Evolutionary conservation across 2,888 invertebrate species (phyloP).

Genomic region (Sclerodermus sp.): DNA sequence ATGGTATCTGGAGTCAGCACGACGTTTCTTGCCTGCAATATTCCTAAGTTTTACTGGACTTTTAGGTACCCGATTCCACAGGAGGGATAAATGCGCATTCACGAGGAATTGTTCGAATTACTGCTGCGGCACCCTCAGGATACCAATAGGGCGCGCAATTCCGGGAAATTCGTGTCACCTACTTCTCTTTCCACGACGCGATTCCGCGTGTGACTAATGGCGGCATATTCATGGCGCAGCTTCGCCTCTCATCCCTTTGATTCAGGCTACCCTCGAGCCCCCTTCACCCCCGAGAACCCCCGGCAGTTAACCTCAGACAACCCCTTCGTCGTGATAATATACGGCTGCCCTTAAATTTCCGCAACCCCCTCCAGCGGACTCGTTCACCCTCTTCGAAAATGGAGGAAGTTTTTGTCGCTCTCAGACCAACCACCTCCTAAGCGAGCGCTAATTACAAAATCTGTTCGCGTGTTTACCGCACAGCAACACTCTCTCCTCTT

Average conservation of each 20-base stretch:
- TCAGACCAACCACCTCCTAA: not conserved
- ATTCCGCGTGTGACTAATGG: slow-evolving; percentile 43
- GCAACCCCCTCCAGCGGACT: slow-evolving; percentile 2
- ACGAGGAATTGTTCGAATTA: slow-evolving; percentile 36
- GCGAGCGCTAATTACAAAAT: not conserved
- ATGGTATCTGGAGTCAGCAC: no score
- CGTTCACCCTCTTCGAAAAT: slow-evolving; percentile 1
- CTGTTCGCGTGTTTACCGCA: not conserved
- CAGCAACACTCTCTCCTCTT: not conserved
- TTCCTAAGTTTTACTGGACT: slow-evolving; percentile 26
- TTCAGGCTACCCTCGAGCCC: not conserved
- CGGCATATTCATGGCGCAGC: slow-evolving; percentile 37
- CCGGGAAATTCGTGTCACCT: slow-evolving; percentile 37
- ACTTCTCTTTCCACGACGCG: slow-evolving; percentile 37
- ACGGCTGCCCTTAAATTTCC: slow-evolving; percentile 37
- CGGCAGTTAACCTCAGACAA: slow-evolving; percentile 44
- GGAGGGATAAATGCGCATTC: slow-evolving; percentile 34
- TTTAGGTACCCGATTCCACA: slow-evolving; percentile 11
- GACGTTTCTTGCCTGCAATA: slow-evolving; percentile 15
- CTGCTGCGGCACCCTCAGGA: slow-evolving; percentile 28
- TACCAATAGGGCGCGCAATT: slow-evolving; percentile 39
- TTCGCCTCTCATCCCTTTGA: slow-evolving; percentile 14
- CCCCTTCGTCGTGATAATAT: slow-evolving; percentile 38
- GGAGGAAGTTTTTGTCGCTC: not conserved
- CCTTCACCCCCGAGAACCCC: slow-evolving; percentile 24